A percentile compares a stretch with the other conserved stretches of the same genome.
phyloP scores from a whole-genome alignment of 2,113 vertebrate species.

The Calyptommatus sinebrachiatus region DNA sequence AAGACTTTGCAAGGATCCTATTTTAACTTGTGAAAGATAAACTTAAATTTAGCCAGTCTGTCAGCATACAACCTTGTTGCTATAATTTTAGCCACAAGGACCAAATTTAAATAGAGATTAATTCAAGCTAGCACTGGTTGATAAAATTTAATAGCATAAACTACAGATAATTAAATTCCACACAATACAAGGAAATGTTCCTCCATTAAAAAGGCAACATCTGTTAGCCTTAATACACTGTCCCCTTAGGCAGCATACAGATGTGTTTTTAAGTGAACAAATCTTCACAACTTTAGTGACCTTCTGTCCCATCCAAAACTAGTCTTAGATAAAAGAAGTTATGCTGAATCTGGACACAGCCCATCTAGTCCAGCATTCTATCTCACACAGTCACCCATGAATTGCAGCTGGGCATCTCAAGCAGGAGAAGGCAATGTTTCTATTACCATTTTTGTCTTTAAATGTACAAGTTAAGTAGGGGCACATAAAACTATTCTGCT shows the following conservation, averaged over 20 bases:
- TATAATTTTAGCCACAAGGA: neutral
- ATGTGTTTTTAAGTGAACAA: neutral
- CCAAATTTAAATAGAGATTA: constrained; percentile 12
- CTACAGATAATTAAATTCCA: constrained; percentile 29
- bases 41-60: neutral
- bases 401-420: too few relatives aligned
- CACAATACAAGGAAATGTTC: constrained; percentile 5
- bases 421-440: neutral
- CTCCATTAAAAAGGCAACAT: constrained; percentile 1
- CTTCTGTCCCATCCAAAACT: neutral
- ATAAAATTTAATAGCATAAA: constrained; percentile 20
- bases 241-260: neutral
- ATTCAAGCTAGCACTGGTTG: constrained; percentile 3
- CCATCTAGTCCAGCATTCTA: too few relatives aligned
- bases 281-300: neutral
- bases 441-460: neutral
- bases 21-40: constrained; percentile 2
- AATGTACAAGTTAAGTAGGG: neutral
- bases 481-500: neutral
- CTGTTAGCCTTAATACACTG: constrained; percentile 3
- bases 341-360: too few relatives aligned
- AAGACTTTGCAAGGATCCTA: neutral
- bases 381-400: too few relatives aligned
- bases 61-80: neutral
- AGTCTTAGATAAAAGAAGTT: neutral